Evolutionary conservation across 2,888 invertebrate species (phyloP).

Genomic region (Prionchulus punctatus): DNA sequence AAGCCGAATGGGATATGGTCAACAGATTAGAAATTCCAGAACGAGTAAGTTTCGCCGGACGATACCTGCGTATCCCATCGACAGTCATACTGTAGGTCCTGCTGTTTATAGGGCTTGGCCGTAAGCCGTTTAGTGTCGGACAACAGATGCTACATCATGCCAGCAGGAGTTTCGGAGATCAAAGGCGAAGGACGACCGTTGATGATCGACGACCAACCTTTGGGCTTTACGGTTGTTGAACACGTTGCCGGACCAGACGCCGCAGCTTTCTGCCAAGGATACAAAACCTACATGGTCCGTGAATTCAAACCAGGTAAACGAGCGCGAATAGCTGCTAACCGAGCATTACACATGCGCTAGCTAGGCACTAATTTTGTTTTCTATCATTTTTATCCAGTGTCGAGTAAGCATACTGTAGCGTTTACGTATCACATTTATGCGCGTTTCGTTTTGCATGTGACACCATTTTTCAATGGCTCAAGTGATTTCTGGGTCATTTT

Average conservation of each 20-base stretch:
- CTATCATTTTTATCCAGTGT: too few species aligned
- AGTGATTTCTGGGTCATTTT: too few species aligned
- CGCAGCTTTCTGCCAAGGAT: slow-evolving; percentile 3
- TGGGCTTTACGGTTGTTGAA: background rate
- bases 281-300: background rate
- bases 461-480: too few species aligned
- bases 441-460: too few species aligned
- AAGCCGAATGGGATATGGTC: background rate
- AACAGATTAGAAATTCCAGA: background rate
- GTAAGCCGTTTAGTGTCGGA: background rate
- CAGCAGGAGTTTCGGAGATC: background rate
- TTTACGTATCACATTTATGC: too few species aligned
- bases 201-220: slow-evolving; percentile 2
- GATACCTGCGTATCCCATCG: background rate
- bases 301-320: slow-evolving; percentile 3
- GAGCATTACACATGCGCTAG: too few species aligned
- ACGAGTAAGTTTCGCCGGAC: background rate
- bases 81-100: background rate
- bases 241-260: slow-evolving; percentile 6
- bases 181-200: background rate
- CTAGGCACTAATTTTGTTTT: too few species aligned
- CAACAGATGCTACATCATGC: background rate
- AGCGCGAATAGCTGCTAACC: too few species aligned
- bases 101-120: background rate
- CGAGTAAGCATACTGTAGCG: too few species aligned